Evolutionary conservation across 2,888 invertebrate genomes (phyloP).

Genomic region (Pseudoips prasinana): DNA sequence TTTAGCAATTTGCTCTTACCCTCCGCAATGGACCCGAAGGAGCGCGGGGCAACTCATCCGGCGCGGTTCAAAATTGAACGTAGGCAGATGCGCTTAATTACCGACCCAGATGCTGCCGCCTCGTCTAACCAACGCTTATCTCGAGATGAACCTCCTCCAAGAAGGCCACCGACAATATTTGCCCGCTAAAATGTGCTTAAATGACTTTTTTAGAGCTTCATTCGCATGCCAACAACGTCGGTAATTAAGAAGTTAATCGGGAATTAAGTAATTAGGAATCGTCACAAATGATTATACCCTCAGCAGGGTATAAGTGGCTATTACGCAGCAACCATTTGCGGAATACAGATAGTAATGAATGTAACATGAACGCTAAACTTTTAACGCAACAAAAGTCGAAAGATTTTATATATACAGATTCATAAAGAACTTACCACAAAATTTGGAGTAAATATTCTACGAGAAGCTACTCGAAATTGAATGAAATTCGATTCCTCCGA

Average conservation of each 20-base stretch:
- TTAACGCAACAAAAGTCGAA: slow-evolving; percentile 7
- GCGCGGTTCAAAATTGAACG: slow-evolving; percentile 79
- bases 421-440: slow-evolving; percentile 1
- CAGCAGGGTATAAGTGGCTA: slow-evolving; percentile 35
- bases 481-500: slow-evolving; percentile 21
- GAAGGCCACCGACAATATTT: slow-evolving; percentile 57
- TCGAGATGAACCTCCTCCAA: slow-evolving; percentile 70
- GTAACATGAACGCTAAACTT: slow-evolving; percentile 25
- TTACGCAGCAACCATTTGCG: slow-evolving; percentile 34
- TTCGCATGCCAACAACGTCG: slow-evolving; percentile 44
- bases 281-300: slow-evolving; percentile 41
- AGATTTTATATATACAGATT: slow-evolving; percentile 5
- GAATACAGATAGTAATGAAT: slow-evolving; percentile 32
- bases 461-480: slow-evolving; percentile 18
- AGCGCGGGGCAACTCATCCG: slow-evolving; percentile 73
- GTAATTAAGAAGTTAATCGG: slow-evolving; percentile 56
- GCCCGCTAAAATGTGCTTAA: slow-evolving; percentile 56
- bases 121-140: slow-evolving; percentile 57
- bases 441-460: slow-evolving; percentile 3
- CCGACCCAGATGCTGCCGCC: slow-evolving; percentile 71
- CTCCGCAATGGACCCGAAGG: slow-evolving; percentile 76
- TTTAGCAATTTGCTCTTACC: slow-evolving; percentile 81
- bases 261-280: slow-evolving; percentile 53
- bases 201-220: slow-evolving; percentile 55
- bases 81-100: slow-evolving; percentile 82